phyloP scores from a whole-genome alignment of 2,888 invertebrate genomes.

The Cistogaster globosa region DNA sequence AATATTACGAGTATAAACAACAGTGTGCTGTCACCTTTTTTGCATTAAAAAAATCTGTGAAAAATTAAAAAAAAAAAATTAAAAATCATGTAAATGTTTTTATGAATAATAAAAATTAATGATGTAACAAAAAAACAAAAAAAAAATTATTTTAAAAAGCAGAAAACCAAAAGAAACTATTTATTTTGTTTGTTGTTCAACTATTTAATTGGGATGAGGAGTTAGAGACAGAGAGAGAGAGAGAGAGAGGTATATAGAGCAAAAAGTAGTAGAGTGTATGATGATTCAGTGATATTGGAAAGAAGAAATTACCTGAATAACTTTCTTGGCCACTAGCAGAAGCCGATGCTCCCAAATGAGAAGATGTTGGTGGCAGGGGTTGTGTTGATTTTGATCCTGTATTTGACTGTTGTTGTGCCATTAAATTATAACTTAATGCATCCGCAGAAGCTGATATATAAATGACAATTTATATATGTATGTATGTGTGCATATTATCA shows the following conservation, averaged over 20 bases:
- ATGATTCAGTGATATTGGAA: slow-evolving; percentile 27
- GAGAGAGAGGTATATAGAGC: slow-evolving; percentile 32
- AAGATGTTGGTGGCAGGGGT: slow-evolving; percentile 33
- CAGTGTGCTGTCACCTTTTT: slow-evolving; percentile 71
- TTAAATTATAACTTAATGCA: slow-evolving; percentile 82
- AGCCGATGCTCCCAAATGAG: slow-evolving; percentile 67
- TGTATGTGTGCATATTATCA: slow-evolving; percentile 45
- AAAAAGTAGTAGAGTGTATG: slow-evolving; percentile 33
- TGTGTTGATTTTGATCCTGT: slow-evolving; percentile 73
- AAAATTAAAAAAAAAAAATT: slow-evolving; percentile 44
- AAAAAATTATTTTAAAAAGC: neutral
- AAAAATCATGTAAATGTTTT: neutral
- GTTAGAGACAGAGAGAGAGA: too few species aligned
- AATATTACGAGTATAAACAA: slow-evolving; percentile 55
- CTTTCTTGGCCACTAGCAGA: slow-evolving; percentile 79
- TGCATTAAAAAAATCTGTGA: slow-evolving; percentile 40
- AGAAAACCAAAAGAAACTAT: slow-evolving; percentile 29
- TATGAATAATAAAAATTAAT: slow-evolving; percentile 20
- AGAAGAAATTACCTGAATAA: slow-evolving; percentile 77
- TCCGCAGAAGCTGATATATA: slow-evolving; percentile 80
- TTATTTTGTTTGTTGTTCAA: slow-evolving; percentile 18
- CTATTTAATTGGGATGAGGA: slow-evolving; percentile 23
- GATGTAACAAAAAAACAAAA: slow-evolving; percentile 29
- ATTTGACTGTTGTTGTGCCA: slow-evolving; percentile 81
- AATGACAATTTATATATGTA: slow-evolving; percentile 36